These are phyloP conservation scores for Unio delphinus DNA, from an alignment of 2,888 invertebrate genomes.

Conservation along the genomic window DNA sequence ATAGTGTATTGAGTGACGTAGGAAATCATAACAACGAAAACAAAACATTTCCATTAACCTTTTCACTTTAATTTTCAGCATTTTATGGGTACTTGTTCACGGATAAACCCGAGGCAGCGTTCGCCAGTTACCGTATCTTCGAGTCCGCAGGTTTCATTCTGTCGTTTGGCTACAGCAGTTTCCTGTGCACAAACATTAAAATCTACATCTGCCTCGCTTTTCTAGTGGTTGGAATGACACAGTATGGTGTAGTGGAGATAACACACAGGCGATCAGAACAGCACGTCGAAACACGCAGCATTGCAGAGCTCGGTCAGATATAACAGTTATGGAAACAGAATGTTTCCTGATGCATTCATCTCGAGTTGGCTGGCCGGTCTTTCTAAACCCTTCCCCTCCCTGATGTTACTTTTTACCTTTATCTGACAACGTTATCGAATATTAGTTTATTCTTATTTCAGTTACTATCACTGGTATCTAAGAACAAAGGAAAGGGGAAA, in stretches of 20 bases:
- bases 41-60: conserved; percentile 56
- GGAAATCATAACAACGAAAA: too few species aligned
- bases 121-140: conserved; percentile 77
- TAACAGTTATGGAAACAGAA: too few species aligned
- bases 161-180: conserved; percentile 85
- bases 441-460: too few species aligned
- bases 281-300: not conserved
- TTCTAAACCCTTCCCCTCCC: too few species aligned
- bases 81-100: conserved; percentile 44
- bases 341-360: too few species aligned
- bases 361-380: too few species aligned
- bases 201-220: conserved; percentile 74
- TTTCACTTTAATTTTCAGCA: conserved; percentile 77
- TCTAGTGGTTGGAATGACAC: conserved; percentile 28
- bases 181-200: conserved; percentile 82
- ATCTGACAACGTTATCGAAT: too few species aligned
- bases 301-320: not conserved
- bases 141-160: conserved; percentile 91
- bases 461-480: too few species aligned
- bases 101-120: conserved; percentile 37
- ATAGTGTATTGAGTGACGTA: too few species aligned
- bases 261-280: conserved; percentile 12
- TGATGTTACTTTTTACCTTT: too few species aligned
- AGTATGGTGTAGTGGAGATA: conserved; percentile 35
- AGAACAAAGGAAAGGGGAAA: too few species aligned